Evolutionary conservation across 2,113 vertebrate genomes (phyloP), one percentile per base, ranked within the genome.

Genomic region (Anoplopoma fimbria): DNA sequence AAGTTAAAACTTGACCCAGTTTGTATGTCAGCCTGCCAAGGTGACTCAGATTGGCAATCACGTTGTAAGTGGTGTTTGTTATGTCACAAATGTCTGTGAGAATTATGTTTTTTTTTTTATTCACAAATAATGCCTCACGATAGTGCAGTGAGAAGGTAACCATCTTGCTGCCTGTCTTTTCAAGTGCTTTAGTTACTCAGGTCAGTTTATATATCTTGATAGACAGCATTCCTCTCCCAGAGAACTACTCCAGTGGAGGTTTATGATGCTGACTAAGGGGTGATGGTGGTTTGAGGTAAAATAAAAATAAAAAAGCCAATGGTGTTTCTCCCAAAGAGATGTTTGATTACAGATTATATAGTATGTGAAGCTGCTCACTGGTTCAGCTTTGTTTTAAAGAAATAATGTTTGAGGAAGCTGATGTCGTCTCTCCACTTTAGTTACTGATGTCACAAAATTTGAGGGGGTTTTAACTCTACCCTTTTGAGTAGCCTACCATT

Each of bases 131-230:
- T 85, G 88, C 92, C 88, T 94, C 87, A 84, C 31, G 15, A 75
- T 64, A 69, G 61, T 0, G 63, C 36, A 17, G 84, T 45, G 71
- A 75, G 79, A 69, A 19, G 55, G 34, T 47, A 9, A n/a, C 61
- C 31, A 68, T 79, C 79, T 79, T 25, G 78, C 81, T 82, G 63
- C 75, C 79, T 85, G 31, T 75, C 53, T 88, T 8, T 85, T 83
- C 34, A 93, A 92, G 93, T 95, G 93, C 94, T 93, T 94, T 85
- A 91, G 89, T 93, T 91, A 73, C 94, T 94, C 94, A 93, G 95
- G 93, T 92, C 87, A 77, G 70, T 76, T 12, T 86, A 84, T 57
- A 86, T 83, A 29, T 76, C 10, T 21, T 82, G 21, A 33, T 84
- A 88, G 87, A 88, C 77, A 58, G 91, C 87, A 89, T 93, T 93